These are phyloP conservation scores for Monochamus alternatus DNA, from an alignment of 2,888 invertebrate species.

Conservation along the genomic window DNA sequence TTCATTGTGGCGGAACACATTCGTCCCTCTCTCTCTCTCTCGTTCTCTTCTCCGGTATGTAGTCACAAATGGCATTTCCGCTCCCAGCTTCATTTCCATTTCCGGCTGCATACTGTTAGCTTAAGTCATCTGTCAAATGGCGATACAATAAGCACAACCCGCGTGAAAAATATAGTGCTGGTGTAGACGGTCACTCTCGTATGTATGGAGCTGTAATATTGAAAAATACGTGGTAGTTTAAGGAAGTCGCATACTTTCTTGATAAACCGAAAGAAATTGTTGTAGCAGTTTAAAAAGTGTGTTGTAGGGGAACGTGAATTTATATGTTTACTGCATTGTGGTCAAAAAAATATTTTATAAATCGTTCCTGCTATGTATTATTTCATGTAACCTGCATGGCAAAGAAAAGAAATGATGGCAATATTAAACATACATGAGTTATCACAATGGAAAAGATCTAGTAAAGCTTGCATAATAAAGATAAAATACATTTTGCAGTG, in stretches of 20 bases:
- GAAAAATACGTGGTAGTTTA: slow-evolving; percentile 3
- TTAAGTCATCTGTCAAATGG: slow-evolving; percentile 30
- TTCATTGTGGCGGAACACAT: slow-evolving; percentile 35
- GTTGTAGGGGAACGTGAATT: no score
- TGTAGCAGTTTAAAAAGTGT: neutral
- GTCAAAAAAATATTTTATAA: no score
- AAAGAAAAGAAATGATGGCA: no score
- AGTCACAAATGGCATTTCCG: slow-evolving; percentile 30
- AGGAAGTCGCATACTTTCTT: neutral
- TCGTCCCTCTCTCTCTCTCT: neutral
- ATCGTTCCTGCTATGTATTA: no score
- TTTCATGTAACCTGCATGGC: no score
- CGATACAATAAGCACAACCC: slow-evolving; percentile 5
- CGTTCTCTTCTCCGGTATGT: slow-evolving; percentile 1
- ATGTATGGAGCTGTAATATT: neutral
- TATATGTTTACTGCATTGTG: no score
- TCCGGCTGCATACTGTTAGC: slow-evolving; percentile 29
- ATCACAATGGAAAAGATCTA: no score
- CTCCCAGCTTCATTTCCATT: slow-evolving; percentile 33
- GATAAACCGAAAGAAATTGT: neutral
- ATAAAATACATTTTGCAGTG: no score
- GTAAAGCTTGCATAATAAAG: no score
- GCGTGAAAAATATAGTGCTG: slow-evolving; percentile 2
- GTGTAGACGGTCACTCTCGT: neutral
- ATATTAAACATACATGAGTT: no score